Conservation (phyloP, 2,888 invertebrate species). For the Ochlodes sylvanus region DNA sequence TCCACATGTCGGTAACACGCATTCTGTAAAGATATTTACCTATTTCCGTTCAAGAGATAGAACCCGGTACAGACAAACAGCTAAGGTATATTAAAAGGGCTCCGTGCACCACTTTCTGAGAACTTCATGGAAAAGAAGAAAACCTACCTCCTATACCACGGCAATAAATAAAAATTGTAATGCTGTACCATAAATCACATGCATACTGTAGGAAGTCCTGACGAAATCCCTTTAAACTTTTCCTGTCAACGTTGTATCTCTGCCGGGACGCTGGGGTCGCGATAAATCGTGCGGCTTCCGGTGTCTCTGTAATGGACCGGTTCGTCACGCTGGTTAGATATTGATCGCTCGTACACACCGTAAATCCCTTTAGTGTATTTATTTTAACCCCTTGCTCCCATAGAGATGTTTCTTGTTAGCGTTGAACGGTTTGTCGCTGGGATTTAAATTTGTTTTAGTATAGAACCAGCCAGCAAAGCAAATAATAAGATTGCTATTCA, state of each 20-base stretch:
- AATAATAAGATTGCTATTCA: too few relatives aligned
- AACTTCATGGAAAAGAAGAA: too few relatives aligned
- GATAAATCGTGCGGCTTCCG: constrained; percentile 30
- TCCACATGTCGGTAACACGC: too few relatives aligned
- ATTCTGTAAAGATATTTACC: too few relatives aligned
- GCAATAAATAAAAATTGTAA: constrained; percentile 5
- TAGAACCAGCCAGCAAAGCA: too few relatives aligned
- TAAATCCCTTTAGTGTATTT: constrained; percentile 8
- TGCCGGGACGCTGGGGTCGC: constrained; percentile 11
- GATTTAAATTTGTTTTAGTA: background rate
- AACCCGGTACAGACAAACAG: too few relatives aligned
- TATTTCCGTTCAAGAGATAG: too few relatives aligned
- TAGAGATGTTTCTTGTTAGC: background rate
- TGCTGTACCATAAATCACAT: constrained; percentile 1
- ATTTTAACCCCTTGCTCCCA: constrained; percentile 1
- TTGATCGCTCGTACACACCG: constrained; percentile 5
- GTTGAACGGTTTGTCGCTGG: background rate
- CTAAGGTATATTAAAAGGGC: too few relatives aligned
- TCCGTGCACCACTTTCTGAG: too few relatives aligned
- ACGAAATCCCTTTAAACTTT: constrained; percentile 29
- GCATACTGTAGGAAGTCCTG: constrained; percentile 9
- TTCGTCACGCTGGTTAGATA: constrained; percentile 17
- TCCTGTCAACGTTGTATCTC: constrained; percentile 28
- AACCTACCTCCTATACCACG: too few relatives aligned
- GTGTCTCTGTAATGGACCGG: constrained; percentile 20